These are phyloP conservation scores for Stenotaenia linearis DNA, from an alignment of 2,888 invertebrate genomes.

Conservation along the genomic window DNA sequence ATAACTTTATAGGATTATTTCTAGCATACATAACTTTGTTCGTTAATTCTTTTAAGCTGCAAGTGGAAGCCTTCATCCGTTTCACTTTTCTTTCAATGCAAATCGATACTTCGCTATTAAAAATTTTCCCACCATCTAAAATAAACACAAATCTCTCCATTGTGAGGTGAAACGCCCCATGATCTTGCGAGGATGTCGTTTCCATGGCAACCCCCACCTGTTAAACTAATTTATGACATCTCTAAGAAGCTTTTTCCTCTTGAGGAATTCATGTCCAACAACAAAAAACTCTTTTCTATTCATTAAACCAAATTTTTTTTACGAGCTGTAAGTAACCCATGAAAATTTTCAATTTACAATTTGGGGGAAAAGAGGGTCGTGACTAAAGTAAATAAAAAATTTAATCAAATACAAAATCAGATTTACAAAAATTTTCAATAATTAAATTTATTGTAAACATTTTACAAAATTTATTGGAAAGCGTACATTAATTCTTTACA, in stretches of 20 bases:
- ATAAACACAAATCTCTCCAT: constrained; percentile 12
- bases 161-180: constrained; percentile 15
- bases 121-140: neutral
- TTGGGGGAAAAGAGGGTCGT: neutral
- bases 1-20: neutral
- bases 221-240: constrained; percentile 19
- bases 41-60: neutral
- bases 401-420: neutral
- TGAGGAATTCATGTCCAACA: neutral
- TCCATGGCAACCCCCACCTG: constrained; percentile 12
- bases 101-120: constrained; percentile 7
- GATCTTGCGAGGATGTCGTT: constrained; percentile 12
- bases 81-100: neutral
- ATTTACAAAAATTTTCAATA: no score
- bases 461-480: no score
- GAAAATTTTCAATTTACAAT: neutral
- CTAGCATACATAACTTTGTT: neutral
- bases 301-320: constrained; percentile 4
- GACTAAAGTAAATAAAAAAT: neutral
- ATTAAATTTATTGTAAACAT: no score
- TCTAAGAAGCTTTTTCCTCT: constrained; percentile 5
- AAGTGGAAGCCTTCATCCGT: neutral
- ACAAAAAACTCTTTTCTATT: constrained; percentile 15
- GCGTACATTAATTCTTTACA: no score
- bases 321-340: neutral